A percentile compares a stretch with the other conserved stretches of the same genome.
These are phyloP conservation scores for Hippolais icterina DNA, from an alignment of 2,113 vertebrate species.

Conservation along the genomic window DNA sequence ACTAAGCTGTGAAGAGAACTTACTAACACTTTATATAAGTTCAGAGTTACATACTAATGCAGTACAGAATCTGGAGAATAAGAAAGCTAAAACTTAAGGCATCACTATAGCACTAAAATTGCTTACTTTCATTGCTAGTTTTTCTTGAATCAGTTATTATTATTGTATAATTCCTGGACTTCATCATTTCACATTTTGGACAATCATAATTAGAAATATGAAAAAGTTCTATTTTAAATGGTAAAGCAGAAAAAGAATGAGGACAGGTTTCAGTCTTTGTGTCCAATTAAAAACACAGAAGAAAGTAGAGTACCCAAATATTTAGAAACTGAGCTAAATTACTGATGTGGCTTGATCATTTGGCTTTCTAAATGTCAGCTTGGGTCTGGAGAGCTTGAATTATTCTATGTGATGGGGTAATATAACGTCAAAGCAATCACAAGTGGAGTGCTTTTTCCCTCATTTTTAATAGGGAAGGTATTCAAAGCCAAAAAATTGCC, in stretches of 20 bases:
- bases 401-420: not conserved
- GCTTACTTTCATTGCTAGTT: not conserved
- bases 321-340: not conserved
- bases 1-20: not conserved
- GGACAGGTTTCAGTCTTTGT: not conserved
- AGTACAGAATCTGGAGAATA: not conserved
- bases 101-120: not conserved
- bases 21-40: not conserved
- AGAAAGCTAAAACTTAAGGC: not conserved
- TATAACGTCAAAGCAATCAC: not conserved
- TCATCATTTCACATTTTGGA: not conserved
- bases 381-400: not conserved
- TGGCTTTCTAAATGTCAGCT: not conserved
- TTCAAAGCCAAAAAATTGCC: slow-evolving; percentile 11
- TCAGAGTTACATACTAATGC: not conserved
- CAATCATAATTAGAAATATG: not conserved
- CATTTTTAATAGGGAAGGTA: not conserved
- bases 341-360: not conserved
- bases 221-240: not conserved
- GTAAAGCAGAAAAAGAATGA: not conserved
- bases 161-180: not conserved
- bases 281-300: not conserved
- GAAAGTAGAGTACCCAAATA: not conserved
- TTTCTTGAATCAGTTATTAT: not conserved
- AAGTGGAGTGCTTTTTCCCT: not conserved